Percentiles rank a stretch among this genome's conserved stretches.
These are phyloP conservation scores for Mythimna vitellina DNA, from an alignment of 2,888 invertebrate species.

Conservation along the genomic window DNA sequence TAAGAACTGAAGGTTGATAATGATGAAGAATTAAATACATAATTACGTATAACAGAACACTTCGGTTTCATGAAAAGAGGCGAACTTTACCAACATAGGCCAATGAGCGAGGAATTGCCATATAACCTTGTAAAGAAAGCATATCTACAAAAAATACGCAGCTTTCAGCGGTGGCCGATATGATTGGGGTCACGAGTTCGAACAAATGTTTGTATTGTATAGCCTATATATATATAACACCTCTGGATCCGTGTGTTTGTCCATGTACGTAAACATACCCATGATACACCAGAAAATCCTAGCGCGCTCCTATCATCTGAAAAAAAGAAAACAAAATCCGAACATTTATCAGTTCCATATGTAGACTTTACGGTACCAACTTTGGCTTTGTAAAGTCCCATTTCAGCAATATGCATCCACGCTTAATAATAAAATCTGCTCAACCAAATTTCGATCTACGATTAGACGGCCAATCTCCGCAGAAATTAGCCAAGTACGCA, in stretches of 20 bases:
- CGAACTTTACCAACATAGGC: too few species aligned
- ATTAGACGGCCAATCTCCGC: too few species aligned
- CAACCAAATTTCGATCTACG: too few species aligned
- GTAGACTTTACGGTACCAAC: too few species aligned
- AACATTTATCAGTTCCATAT: too few species aligned
- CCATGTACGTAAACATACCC: conserved; percentile 7
- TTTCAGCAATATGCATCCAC: neutral
- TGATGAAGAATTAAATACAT: too few species aligned
- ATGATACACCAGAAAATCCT: neutral
- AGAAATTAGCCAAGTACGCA: too few species aligned
- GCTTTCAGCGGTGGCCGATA: neutral
- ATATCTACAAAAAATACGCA: neutral
- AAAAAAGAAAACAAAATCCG: neutral
- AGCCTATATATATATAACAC: neutral
- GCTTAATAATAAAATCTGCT: too few species aligned
- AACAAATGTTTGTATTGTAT: conserved; percentile 14
- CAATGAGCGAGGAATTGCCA: too few species aligned
- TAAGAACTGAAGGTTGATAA: too few species aligned
- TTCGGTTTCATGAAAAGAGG: too few species aligned
- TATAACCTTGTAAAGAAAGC: neutral
- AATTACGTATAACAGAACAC: too few species aligned
- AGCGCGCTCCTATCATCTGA: neutral
- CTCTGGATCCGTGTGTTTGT: neutral
- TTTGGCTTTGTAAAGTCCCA: neutral
- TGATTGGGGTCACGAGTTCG: conserved; percentile 10